These are phyloP conservation scores for Ptilodon capucinus DNA, from an alignment of 2,888 invertebrate genomes.

Conservation along the genomic window DNA sequence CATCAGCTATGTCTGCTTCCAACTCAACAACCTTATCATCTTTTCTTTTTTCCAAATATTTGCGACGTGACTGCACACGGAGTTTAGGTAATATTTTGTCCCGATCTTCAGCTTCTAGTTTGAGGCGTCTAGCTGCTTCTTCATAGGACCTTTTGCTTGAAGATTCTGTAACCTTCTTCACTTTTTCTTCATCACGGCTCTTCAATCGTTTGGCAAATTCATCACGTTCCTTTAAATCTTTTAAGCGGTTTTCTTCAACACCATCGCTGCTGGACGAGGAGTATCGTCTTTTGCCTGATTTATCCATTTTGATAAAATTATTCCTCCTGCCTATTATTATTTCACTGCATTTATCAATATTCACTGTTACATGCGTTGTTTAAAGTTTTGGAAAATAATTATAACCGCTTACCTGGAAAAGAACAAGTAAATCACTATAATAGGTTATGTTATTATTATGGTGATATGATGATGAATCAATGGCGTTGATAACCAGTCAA, in stretches of 20 bases:
- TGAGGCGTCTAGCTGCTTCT: slow-evolving; percentile 95
- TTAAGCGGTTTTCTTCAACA: slow-evolving; percentile 89
- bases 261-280: slow-evolving; percentile 86
- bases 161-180: slow-evolving; percentile 88
- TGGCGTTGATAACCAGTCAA: too few relatives aligned
- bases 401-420: too few relatives aligned
- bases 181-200: slow-evolving; percentile 93
- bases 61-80: slow-evolving; percentile 94
- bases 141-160: slow-evolving; percentile 88
- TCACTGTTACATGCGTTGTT: too few relatives aligned
- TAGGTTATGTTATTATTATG: too few relatives aligned
- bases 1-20: slow-evolving; percentile 97
- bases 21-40: slow-evolving; percentile 97
- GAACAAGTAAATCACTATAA: too few relatives aligned
- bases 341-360: too few relatives aligned
- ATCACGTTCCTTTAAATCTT: slow-evolving; percentile 95
- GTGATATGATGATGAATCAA: too few relatives aligned
- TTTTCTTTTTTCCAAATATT: slow-evolving; percentile 97
- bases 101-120: slow-evolving; percentile 92
- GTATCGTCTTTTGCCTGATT: slow-evolving; percentile 68
- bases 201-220: slow-evolving; percentile 95
- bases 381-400: too few relatives aligned
- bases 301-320: slow-evolving; percentile 48
- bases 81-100: slow-evolving; percentile 94
- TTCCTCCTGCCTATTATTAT: too few relatives aligned